Percentiles rank a stretch among this genome's conserved stretches.
Conservation (phyloP, 1,140 invertebrate species). For the Thalassaphorura encarpata region DNA sequence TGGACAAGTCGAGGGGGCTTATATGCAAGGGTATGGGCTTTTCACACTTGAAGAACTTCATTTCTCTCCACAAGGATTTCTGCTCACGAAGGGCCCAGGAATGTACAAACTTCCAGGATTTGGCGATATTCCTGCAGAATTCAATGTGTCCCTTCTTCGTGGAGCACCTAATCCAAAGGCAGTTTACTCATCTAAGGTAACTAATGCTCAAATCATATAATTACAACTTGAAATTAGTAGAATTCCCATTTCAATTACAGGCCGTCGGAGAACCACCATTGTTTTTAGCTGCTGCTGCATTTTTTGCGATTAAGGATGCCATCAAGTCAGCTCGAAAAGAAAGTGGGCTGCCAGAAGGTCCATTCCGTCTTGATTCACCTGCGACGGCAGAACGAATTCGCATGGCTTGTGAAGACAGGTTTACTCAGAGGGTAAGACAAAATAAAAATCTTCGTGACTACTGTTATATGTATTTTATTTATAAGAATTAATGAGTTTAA, state of each 20-base stretch:
- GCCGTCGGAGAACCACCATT: constrained; percentile 91
- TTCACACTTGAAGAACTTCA: constrained; percentile 83
- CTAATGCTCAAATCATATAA: too few species aligned
- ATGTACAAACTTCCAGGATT: constrained; percentile 75
- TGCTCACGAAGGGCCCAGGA: constrained; percentile 78
- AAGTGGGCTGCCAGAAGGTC: constrained; percentile 45
- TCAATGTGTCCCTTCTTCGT: constrained; percentile 85
- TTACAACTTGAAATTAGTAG: neutral
- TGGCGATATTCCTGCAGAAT: constrained; percentile 77
- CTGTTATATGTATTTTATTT: neutral
- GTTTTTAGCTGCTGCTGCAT: constrained; percentile 72
- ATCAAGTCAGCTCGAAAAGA: constrained; percentile 65
- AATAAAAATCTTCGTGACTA: neutral
- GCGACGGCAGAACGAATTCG: constrained; percentile 80
- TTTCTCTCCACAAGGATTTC: constrained; percentile 66
- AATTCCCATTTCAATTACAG: constrained; percentile 43
- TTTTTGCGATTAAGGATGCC: constrained; percentile 86
- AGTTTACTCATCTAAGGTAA: constrained; percentile 88
- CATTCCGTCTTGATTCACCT: constrained; percentile 70
- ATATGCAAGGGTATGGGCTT: constrained; percentile 84
- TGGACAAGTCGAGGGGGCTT: constrained; percentile 79
- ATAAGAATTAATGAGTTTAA: neutral
- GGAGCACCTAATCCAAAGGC: constrained; percentile 76
- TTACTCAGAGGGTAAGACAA: constrained; percentile 41
- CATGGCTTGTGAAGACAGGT: constrained; percentile 75